Conservation (phyloP, 1,140 invertebrate genomes). For the Protaetia brevitarsis region DNA sequence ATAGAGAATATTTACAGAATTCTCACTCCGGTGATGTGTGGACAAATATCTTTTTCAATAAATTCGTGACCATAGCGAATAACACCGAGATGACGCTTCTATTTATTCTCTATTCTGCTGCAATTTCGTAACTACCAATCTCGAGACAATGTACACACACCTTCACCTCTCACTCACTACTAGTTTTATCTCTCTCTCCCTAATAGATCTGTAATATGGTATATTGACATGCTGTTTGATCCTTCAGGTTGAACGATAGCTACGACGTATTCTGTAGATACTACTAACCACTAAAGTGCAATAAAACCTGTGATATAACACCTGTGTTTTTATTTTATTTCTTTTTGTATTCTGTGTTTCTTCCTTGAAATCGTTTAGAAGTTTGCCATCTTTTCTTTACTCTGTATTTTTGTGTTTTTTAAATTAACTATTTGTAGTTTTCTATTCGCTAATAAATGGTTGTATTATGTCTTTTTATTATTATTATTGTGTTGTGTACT, state of each 20-base stretch:
- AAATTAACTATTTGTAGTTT: slow-evolving; percentile 17
- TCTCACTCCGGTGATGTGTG: no score
- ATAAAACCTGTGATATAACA: slow-evolving; percentile 42
- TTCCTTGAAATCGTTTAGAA: slow-evolving; percentile 21
- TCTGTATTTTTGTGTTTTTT: not conserved
- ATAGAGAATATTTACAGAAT: no score
- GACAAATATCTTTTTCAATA: no score
- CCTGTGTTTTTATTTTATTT: slow-evolving; percentile 31
- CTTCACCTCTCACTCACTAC: not conserved
- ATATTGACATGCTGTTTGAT: slow-evolving; percentile 18
- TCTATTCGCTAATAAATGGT: slow-evolving; percentile 14
- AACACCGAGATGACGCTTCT: no score
- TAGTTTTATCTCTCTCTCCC: slow-evolving; percentile 15
- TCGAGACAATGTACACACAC: no score
- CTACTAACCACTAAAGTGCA: slow-evolving; percentile 36
- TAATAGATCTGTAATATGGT: slow-evolving; percentile 24
- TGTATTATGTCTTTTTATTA: slow-evolving; percentile 14
- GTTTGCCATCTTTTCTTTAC: slow-evolving; percentile 22
- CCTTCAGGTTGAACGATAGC: not conserved
- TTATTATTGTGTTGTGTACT: slow-evolving; percentile 25
- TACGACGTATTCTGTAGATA: slow-evolving; percentile 23
- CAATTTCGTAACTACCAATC: no score
- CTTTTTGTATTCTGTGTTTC: slow-evolving; percentile 28
- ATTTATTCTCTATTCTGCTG: no score
- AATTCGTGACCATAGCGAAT: no score